Evolutionary conservation across 2,113 vertebrate genomes (phyloP), one percentile per base, ranked within the genome.

Genomic region (Misgurnus anguillicaudatus): DNA sequence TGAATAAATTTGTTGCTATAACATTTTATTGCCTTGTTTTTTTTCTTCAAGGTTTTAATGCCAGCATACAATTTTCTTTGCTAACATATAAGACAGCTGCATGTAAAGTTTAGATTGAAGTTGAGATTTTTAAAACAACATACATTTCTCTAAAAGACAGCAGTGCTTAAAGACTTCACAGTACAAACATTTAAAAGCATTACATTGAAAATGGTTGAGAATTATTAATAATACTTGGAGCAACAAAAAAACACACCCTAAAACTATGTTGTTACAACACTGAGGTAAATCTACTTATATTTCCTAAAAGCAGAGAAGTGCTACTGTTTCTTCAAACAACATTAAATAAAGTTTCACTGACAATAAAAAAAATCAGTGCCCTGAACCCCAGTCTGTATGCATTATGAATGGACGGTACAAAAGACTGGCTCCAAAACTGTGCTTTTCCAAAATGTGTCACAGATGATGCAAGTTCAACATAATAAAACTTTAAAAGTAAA

Each of bases 1-100:
- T 53, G 87, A 85, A 83, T 81, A n/a, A 81, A 87, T 78, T 64
- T 86, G 53, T 88, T 88, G 85, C 82, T 84, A 87, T 82, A 84
- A 82, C 75, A 81, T 85, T 71, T 68, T 77, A 68, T 74, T 74
- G 41, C 16, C 3, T 19, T 75, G 69, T 77, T 77, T 57, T 64
- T 24, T 63, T 58, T 11, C 31, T 64, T 65, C 14, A 64, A 45
- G 66, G 3, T 51, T 17, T 31, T 31, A 31, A 31, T 31, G 24
- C 24, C 24, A 31, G 24, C 24, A 31, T 31, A 31, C 24, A 31
- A 31, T 31, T 31, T 31, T 31, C 24, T 31, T 31, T 31, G 24
- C 24, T 2, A 31, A 2, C 3, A 1, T 7, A 38, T 3, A 57
- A 72, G 69, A 72, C 69, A 4, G 17, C 8, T 6, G 3, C n/a